Base-by-base conservation (phyloP, 2,888 invertebrate genomes). In the Tolmerus cingulatus region DNA sequence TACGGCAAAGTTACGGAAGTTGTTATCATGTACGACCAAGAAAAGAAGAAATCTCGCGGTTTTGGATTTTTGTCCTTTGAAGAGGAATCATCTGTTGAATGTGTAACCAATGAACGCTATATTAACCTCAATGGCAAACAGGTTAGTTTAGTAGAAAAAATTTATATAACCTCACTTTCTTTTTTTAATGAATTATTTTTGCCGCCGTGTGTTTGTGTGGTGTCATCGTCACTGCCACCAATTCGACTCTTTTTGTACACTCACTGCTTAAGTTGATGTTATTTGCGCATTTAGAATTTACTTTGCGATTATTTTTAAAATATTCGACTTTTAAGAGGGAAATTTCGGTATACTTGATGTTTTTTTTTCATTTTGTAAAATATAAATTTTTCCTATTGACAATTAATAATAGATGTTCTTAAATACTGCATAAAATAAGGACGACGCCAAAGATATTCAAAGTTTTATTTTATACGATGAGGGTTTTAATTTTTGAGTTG, bases 1-100 rank as follows among this genome's bases (percentile, higher is more conserved):
- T 99, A 97, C 93, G 98, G 98, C 90, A 98, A 98, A 93, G 98
- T 98, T 89, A 97, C 97, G 95, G 98, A 98, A 93, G 98, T 98
- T 77, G 98, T 98, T 90, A 98, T 98, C 91, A 98, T 98, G 98
- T 98, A 98, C 92, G 98, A 98, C 92, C 98, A 98, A 93, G 98
- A 98, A 93, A 98, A 98, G 93, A 98, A 98, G 93, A 97, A 98
- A 94, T 98, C 98, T 37, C 95, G 98, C 94, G 98, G 98, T 91
- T 98, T 98, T 93, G 98, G 98, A 90, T 98, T 98, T 94, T 94
- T 98, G 93, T 98, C 98, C 89, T 98, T 98, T 93, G 98, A 98
- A 93, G 97, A 97, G 91, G 98, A 98, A 93, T 96, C 97, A 90
- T 96, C 97, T 79, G 98, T 98, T 91, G 97, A 98, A 93, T 95